Evolutionary conservation across 2,888 invertebrate genomes (phyloP), one percentile per base, ranked within the genome.

Genomic region (Scrobipalpa atriplicella): DNA sequence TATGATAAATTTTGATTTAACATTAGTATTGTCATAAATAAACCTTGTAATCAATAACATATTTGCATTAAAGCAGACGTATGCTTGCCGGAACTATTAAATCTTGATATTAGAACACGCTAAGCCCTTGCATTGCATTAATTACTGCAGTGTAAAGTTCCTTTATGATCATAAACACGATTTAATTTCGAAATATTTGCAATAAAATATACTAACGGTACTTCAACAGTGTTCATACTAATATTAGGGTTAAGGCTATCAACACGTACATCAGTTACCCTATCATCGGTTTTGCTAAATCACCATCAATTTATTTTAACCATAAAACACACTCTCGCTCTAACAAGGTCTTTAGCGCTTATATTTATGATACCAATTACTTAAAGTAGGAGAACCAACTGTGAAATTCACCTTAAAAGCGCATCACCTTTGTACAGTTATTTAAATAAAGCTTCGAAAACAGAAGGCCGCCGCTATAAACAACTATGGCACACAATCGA

Each of bases 391-490:
- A 29, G 29, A 47, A n/a, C 47, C 6, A 47, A 47, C 16, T 16
- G 47, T n/a, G 47, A 47, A 47, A 47, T 1, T 16, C 16, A 6
- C 16, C 47, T n/a, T 16, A 47, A 8, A 16, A 47, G n/a, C n/a
- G 47, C 16, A 16, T 47, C 21, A 54, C 18, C 18, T 9, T 11
- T 18, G 18, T 54, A 54, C 54, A 54, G 54, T 54, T 54, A 56
- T 29, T 56, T 36, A 56, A 56, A 56, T 56, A 36, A 58, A 58
- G 38, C 38, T 38, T 58, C 58, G n/a, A 58, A 58, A 58, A 58
- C 58, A 58, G 58, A 58, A 58, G 58, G 16, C 56, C 58, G 38
- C 5, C 56, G 38, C 38, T 58, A 58, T 38, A 38, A 38, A 58
- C 29, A 29, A n/a, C 6, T 38, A 58, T 41, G 61, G 61, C 16